These are phyloP conservation scores for Drosophila micromelanica DNA, from an alignment of 1,140 invertebrate species.

Conservation along the genomic window DNA sequence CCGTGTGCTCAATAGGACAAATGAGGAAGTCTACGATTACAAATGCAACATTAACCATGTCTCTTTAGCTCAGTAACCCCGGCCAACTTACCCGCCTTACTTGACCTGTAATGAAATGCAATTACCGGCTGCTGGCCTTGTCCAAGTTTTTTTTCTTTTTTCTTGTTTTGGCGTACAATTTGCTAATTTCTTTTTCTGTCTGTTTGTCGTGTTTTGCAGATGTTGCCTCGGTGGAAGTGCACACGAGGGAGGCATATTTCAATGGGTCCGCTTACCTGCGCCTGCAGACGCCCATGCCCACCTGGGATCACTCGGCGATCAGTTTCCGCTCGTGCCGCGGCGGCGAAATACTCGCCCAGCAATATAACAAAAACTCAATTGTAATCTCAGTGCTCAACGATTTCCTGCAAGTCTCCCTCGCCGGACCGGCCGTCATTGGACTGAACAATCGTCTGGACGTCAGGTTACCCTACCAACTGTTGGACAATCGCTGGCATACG, in stretches of 20 bases:
- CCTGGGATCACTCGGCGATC: conserved; percentile 90
- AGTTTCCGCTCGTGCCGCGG: conserved; percentile 92
- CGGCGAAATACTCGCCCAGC: conserved; percentile 90
- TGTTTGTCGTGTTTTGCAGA: conserved; percentile 55
- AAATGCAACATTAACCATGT: conserved; percentile 28
- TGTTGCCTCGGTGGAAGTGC: conserved; percentile 82
- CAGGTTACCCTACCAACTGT: conserved; percentile 87
- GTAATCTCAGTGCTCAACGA: conserved; percentile 89
- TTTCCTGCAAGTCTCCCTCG: conserved; percentile 88
- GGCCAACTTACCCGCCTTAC: conserved; percentile 4
- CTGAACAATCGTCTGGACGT: conserved; percentile 87
- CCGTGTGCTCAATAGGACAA: conserved; percentile 35
- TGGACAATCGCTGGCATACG: conserved; percentile 92
- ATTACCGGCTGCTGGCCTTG: conserved; percentile 71
- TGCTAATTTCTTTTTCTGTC: conserved; percentile 19
- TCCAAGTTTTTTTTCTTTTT: conserved; percentile 31
- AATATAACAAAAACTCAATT: conserved; percentile 87
- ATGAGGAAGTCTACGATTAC: conserved; percentile 73
- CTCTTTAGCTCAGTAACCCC: conserved; percentile 20
- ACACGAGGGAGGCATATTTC: conserved; percentile 90
- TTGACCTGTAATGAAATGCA: conserved; percentile 62
- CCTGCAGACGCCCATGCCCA: conserved; percentile 88
- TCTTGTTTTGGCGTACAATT: conserved; percentile 8
- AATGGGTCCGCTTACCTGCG: conserved; percentile 91
- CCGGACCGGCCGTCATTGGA: conserved; percentile 85